Percentiles rank a stretch among this genome's conserved stretches.
Conservation (phyloP, 2,113 vertebrate genomes). For the Cyanocitta stelleri region DNA sequence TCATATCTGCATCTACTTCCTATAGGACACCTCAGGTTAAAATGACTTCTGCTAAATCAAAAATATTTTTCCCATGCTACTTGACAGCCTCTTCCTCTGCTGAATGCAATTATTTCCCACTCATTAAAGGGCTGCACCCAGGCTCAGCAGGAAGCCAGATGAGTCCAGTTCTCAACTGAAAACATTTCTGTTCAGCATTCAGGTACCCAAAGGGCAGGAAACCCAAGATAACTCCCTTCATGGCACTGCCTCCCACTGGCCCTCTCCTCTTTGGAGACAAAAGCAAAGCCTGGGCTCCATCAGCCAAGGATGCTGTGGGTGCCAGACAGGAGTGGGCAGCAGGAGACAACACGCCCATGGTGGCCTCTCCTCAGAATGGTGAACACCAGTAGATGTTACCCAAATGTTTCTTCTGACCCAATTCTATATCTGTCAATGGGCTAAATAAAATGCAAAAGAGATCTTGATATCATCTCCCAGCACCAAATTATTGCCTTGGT, state of each 20-base stretch:
- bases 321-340: not conserved
- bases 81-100: not conserved
- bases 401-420: not conserved
- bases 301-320: not conserved
- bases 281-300: not conserved
- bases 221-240: not conserved
- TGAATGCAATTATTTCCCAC: not conserved
- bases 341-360: accelerated
- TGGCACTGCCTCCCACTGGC: accelerated
- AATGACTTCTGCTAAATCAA: not conserved
- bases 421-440: not conserved
- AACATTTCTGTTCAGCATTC: not conserved
- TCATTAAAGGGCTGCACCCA: not conserved
- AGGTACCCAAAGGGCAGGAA: not conserved
- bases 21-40: not conserved
- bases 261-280: not conserved
- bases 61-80: not conserved
- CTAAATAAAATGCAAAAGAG: not conserved
- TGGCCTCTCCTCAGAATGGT: accelerated
- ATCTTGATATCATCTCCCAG: too few relatives aligned
- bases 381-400: not conserved
- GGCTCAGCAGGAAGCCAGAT: not conserved
- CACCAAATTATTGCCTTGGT: not conserved
- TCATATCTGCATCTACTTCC: not conserved
- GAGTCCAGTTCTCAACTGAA: not conserved